Evolutionary conservation across 2,888 invertebrate species (phyloP), one percentile per base, ranked within the genome.

Genomic region (Trichogramma evanescens): DNA sequence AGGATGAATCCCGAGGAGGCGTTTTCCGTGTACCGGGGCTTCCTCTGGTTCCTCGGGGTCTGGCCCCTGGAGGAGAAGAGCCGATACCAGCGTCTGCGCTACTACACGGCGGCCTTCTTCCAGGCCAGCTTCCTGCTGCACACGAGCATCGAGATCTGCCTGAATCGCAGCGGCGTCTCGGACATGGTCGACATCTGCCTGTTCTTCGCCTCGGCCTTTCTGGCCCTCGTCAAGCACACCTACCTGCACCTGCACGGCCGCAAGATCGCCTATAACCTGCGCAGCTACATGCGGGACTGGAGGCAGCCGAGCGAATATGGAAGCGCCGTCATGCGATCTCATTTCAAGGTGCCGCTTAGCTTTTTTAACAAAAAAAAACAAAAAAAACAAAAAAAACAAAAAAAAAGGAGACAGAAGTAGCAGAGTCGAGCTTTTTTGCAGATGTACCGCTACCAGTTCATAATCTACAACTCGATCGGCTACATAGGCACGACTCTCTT

Each of bases 31-130:
- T 61, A 63, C 44, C 57, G 54, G 4, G 4, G 6, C 4, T 57
- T 59, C 6, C 41, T 63, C 2, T 59, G 61, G 59, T 9, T 56
- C 9, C 40, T 63, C 13, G 63, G 63, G 1, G 51, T 54, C 42
- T 63, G 63, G 63, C 61, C 63, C 3, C 26, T 63, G 9, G 63
- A 63, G 13, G 7, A 59, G n/a, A 54, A 38, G 26, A 61, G 9
- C 39, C 3, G 38, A 42, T 59, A 45, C 7, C 43, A 55, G 49
- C 56, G 49, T 26, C n/a, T 43, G 13, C 63, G 63, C 13, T 59
- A 41, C 41, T 4, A 39, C 39, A 10, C 50, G 4, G 59, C 63
- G 3, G 50, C 42, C 2, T n/a, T 51, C 6, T 41, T 6, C n/a
- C 56, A 59, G 63, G 64, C 41, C 4, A 55, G 44, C 8, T 57